phyloP scores from a whole-genome alignment of 2,888 invertebrate species.

The Sinopyrophorus schimmeli region DNA sequence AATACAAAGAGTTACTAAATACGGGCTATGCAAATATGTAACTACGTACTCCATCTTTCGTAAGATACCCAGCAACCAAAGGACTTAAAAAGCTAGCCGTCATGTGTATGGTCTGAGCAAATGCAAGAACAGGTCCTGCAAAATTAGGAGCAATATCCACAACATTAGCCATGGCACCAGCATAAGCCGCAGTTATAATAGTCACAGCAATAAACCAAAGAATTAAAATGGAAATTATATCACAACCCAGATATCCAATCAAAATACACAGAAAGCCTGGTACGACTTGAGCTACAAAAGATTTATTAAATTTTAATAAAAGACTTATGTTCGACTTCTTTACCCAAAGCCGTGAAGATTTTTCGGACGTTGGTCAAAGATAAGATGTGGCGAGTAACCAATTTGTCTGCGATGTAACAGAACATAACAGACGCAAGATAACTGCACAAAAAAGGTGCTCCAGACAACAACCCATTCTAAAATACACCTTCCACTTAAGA shows the following conservation, averaged over 20 bases:
- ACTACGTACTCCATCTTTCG: constrained; percentile 61
- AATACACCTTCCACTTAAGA: constrained; percentile 36
- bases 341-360: constrained; percentile 65
- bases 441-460: constrained; percentile 70
- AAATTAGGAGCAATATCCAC: constrained; percentile 80
- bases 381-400: constrained; percentile 62
- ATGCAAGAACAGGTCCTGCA: constrained; percentile 72
- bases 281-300: constrained; percentile 64
- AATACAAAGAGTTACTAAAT: background rate
- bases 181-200: constrained; percentile 71
- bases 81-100: constrained; percentile 73
- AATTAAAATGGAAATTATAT: constrained; percentile 61
- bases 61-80: constrained; percentile 64
- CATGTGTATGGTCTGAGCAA: constrained; percentile 79
- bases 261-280: constrained; percentile 66
- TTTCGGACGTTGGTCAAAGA: constrained; percentile 68
- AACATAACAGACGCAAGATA: constrained; percentile 71
- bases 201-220: constrained; percentile 72
- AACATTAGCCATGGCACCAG: constrained; percentile 76
- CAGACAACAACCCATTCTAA: constrained; percentile 68
- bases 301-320: no score
- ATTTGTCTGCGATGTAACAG: constrained; percentile 68
- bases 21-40: background rate
- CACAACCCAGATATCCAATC: constrained; percentile 67
- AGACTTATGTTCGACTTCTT: constrained; percentile 28